Conservation (phyloP, 2,797 vertebrate genomes). For the Malurus splendens region DNA sequence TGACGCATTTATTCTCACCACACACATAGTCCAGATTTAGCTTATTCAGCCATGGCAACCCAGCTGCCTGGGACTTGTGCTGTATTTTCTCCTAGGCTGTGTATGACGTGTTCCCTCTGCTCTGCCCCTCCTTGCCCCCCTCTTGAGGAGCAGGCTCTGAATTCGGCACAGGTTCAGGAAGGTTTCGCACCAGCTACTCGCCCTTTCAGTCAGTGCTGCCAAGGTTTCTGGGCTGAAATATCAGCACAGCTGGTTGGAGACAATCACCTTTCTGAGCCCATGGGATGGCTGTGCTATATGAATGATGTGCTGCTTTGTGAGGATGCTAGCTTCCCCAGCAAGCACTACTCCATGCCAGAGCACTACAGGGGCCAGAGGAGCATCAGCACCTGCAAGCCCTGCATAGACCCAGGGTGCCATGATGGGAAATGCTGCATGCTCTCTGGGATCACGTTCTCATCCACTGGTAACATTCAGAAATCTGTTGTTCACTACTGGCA, state of each 20-base stretch:
- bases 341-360: fast-evolving
- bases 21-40: background rate
- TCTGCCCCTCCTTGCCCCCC: background rate
- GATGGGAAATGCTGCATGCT: background rate
- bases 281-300: background rate
- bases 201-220: background rate
- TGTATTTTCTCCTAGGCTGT: background rate
- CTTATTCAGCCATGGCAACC: slow-evolving; percentile 28
- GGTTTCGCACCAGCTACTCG: background rate
- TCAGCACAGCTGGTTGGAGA: background rate
- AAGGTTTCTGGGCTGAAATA: background rate
- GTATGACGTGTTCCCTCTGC: background rate
- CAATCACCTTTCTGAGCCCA: background rate
- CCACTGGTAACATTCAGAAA: background rate
- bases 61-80: background rate
- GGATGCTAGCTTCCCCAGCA: background rate
- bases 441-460: background rate
- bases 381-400: background rate
- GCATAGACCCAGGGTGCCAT: background rate
- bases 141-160: background rate
- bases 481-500: background rate
- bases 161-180: background rate
- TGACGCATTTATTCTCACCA: slow-evolving; percentile 11
- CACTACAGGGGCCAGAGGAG: background rate
- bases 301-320: background rate